Base-by-base conservation (phyloP, 2,797 vertebrate species). In the Hyperoplus lanceolatus region DNA sequence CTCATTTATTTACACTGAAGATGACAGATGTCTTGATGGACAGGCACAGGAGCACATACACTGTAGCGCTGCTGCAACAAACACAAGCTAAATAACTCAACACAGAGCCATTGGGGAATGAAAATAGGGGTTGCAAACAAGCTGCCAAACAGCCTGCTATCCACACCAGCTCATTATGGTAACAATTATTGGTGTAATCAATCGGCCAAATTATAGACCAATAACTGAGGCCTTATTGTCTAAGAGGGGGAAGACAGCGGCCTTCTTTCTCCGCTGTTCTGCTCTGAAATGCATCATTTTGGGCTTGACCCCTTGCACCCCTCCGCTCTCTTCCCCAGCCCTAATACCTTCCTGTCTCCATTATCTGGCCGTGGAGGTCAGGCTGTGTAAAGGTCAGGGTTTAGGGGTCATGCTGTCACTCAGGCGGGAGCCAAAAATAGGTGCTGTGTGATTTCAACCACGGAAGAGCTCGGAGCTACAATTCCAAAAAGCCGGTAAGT, bases 341-440 rank as follows among this genome's bases (percentile, higher is more conserved):
- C 84, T 95, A 95, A 95, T 95, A 95, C 93, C 94, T 95, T 95
- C 94, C 94, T 95, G 94, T 95, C 94, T 95, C 94, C 87, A 94
- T 95, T 91, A 91, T 91, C 84, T 67, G 89, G 85, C 84, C 50
- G 39, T 68, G 67, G 80, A 81, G 91, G 88, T 92, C 90, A 90
- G 6, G 57, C 84, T 88, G 89, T 77, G 82, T 88, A 94, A 93
- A 95, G 93, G 93, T 93, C 93, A 91, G 88, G 79, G 83, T 91
- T 92, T 85, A 92, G 80, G 80, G 93, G 91, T 95, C 90, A 81
- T 10, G 77, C 87, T 89, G 93, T 92, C 93, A 90, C 89, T 94
- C 89, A 88, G 83, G 61, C 75, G 49, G 73, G 80, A 78, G 84
- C 90, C 87, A 83, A 92, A 95, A 94, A 95, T 95, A 94, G 94